Evolutionary conservation across 2,888 invertebrate species (phyloP).

Genomic region (Lamellibrachia satsuma): DNA sequence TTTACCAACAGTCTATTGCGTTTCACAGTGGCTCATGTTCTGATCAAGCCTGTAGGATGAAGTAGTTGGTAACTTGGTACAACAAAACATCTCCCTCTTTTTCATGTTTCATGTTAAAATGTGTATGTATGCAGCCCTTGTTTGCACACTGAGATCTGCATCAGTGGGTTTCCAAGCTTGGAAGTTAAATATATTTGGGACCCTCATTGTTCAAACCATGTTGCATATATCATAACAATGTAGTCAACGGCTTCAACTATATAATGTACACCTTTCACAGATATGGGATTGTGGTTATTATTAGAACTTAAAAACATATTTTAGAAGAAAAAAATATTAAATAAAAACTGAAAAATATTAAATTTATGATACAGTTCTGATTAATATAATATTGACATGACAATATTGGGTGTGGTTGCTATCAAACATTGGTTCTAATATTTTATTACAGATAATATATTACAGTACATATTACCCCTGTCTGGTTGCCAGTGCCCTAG

Average conservation of each 20-base stretch:
- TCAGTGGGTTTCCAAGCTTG: neutral
- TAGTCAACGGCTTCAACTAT: too few species aligned
- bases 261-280: neutral
- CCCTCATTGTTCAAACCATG: too few species aligned
- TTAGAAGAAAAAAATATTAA: too few species aligned
- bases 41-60: neutral
- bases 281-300: neutral
- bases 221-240: too few species aligned
- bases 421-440: neutral
- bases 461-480: neutral
- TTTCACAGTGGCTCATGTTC: neutral
- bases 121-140: neutral
- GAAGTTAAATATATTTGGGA: neutral
- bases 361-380: neutral
- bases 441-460: neutral
- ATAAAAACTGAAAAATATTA: neutral
- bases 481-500: neutral
- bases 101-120: neutral
- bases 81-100: neutral
- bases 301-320: neutral
- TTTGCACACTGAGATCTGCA: neutral
- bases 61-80: neutral
- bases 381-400: neutral
- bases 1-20: neutral
- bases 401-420: neutral